These are phyloP conservation scores for Orthonyx spaldingii DNA, from an alignment of 2,113 vertebrate genomes.

Conservation along the genomic window DNA sequence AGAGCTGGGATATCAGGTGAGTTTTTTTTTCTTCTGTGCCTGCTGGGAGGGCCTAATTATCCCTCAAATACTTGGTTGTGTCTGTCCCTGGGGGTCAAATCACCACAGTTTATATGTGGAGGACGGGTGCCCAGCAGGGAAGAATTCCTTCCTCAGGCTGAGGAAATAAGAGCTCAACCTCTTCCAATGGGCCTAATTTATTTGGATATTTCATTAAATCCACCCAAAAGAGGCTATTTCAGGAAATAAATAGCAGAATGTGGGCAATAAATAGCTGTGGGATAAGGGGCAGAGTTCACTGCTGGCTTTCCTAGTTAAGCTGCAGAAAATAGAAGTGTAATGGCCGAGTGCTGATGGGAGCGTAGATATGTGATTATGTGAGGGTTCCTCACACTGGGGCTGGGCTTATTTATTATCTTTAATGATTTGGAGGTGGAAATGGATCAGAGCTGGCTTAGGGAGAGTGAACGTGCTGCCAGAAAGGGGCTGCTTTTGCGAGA, in stretches of 20 bases:
- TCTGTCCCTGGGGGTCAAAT: neutral
- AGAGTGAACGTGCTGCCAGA: accelerated
- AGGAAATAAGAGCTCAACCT: neutral
- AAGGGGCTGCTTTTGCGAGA: neutral
- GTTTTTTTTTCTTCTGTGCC: neutral
- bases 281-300: constrained; percentile 1
- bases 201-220: constrained; percentile 5
- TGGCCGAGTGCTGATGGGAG: neutral
- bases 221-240: neutral
- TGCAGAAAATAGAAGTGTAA: constrained; percentile 3
- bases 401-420: constrained; percentile 5
- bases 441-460: neutral
- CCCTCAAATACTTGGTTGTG: neutral
- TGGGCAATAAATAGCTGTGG: constrained; percentile 6
- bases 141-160: neutral
- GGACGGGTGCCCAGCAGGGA: neutral
- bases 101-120: accelerated
- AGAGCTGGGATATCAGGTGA: neutral
- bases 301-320: neutral
- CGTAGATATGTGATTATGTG: neutral
- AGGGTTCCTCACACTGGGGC: neutral
- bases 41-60: neutral
- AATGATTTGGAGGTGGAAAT: neutral
- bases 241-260: constrained; percentile 1
- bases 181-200: neutral